A percentile compares a stretch with the other conserved stretches of the same genome.
phyloP scores from a whole-genome alignment of 2,888 invertebrate species.

The Polydrusus cervinus region DNA sequence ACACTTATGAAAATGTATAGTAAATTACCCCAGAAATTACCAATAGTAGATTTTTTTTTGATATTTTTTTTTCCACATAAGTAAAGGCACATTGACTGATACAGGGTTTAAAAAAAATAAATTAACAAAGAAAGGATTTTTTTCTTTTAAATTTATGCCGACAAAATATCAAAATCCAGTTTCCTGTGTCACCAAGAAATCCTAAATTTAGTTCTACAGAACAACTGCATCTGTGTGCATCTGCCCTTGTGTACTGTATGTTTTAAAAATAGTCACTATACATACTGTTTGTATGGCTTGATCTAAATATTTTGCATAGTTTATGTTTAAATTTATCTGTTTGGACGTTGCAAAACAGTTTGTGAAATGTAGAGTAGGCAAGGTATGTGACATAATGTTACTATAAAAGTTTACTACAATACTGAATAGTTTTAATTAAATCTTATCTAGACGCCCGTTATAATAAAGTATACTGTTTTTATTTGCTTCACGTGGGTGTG shows the following conservation, averaged over 20 bases:
- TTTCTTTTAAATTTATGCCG: neutral
- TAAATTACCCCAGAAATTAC: no score
- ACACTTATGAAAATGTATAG: no score
- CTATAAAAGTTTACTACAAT: neutral
- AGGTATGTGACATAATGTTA: conserved; percentile 20
- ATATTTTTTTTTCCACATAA: no score
- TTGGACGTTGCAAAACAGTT: conserved; percentile 7
- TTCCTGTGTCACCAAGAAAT: conserved; percentile 26
- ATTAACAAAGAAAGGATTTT: no score
- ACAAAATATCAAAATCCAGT: conserved; percentile 3
- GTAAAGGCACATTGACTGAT: no score
- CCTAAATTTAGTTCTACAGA: conserved; percentile 34
- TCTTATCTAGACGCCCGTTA: no score
- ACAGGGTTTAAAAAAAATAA: no score
- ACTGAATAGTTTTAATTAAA: neutral
- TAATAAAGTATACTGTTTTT: no score
- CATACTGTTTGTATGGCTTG: conserved; percentile 12
- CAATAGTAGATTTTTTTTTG: no score
- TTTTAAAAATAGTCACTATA: conserved; percentile 40
- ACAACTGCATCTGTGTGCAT: conserved; percentile 17
- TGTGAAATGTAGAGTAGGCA: conserved; percentile 15
- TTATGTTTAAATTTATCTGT: conserved; percentile 36
- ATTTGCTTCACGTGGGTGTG: no score
- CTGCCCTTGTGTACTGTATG: conserved; percentile 25
- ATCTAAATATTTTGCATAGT: conserved; percentile 50